Evolutionary conservation across 2,797 vertebrate genomes (phyloP).

Genomic region (Protosalanx chinensis): DNA sequence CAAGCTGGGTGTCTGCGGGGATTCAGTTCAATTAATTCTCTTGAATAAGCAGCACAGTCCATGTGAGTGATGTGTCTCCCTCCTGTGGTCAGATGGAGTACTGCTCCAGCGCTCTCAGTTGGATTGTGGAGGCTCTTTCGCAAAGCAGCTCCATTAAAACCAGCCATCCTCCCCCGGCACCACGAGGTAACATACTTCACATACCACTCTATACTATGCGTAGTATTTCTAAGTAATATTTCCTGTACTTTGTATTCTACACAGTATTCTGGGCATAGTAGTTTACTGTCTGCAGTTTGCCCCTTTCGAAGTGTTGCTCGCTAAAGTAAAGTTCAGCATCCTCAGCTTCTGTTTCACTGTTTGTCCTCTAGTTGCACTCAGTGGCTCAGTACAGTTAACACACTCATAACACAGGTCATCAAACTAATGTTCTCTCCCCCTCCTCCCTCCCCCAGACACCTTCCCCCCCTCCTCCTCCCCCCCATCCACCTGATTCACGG

Average conservation of each 20-base stretch:
- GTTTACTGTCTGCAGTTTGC: too few species aligned
- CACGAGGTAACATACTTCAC: conserved; percentile 17
- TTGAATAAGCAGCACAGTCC: background rate
- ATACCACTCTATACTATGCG: too few species aligned
- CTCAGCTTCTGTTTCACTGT: background rate
- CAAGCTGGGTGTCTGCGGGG: too few species aligned
- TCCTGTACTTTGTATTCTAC: background rate
- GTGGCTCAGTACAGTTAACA: too few species aligned
- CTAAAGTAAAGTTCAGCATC: background rate
- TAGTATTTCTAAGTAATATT: too few species aligned
- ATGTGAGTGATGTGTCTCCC: background rate
- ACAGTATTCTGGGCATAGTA: too few species aligned
- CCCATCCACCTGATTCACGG: conserved; percentile 31
- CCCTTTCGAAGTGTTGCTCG: too few species aligned
- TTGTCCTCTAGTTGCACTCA: background rate
- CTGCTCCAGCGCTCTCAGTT: conserved; percentile 76
- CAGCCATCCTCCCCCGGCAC: conserved; percentile 40
- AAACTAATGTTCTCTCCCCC: background rate
- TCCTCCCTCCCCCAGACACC: conserved; percentile 25
- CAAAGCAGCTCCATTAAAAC: conserved; percentile 70
- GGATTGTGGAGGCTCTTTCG: conserved; percentile 81
- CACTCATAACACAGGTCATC: background rate
- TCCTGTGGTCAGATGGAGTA: conserved; percentile 75
- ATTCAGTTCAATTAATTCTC: too few species aligned
- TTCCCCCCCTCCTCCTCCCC: conserved; percentile 36